These are phyloP conservation scores for Oligia strigilis DNA, from an alignment of 2,888 invertebrate genomes.

Conservation along the genomic window DNA sequence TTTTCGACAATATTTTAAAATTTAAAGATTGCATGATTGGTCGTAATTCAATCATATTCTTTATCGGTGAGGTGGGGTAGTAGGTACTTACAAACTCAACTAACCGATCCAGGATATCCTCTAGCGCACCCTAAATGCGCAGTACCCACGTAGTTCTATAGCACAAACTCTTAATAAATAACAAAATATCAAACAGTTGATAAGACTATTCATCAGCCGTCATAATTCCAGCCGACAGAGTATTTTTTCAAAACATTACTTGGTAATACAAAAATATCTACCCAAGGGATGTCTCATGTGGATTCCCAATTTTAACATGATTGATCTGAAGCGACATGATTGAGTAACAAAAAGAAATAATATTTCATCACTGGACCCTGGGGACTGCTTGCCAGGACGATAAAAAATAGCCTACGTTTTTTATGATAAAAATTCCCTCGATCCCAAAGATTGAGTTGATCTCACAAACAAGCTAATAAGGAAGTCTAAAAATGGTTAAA, in stretches of 20 bases:
- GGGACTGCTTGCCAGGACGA: constrained; percentile 47
- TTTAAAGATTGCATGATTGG: neutral
- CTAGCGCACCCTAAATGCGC: neutral
- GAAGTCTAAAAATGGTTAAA: neutral
- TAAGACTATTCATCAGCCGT: constrained; percentile 24
- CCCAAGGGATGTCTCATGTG: constrained; percentile 54
- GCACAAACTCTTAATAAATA: neutral
- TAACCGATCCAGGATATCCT: neutral
- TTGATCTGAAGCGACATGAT: constrained; percentile 60
- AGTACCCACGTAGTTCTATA: neutral
- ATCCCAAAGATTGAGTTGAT: constrained; percentile 6
- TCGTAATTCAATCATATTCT: neutral
- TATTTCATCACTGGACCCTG: constrained; percentile 58
- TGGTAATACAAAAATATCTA: constrained; percentile 32
- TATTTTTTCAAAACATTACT: constrained; percentile 18
- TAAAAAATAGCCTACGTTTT: constrained; percentile 49
- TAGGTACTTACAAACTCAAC: neutral
- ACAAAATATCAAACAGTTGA: constrained; percentile 9
- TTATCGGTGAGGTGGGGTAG: neutral
- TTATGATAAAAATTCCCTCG: constrained; percentile 27
- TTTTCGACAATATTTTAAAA: neutral
- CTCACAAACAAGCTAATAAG: neutral
- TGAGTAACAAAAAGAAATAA: constrained; percentile 63
- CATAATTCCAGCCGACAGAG: constrained; percentile 11
- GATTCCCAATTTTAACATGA: constrained; percentile 60